These are phyloP conservation scores for Aphaenogaster floridana DNA, from an alignment of 1,140 invertebrate species.

Conservation along the genomic window DNA sequence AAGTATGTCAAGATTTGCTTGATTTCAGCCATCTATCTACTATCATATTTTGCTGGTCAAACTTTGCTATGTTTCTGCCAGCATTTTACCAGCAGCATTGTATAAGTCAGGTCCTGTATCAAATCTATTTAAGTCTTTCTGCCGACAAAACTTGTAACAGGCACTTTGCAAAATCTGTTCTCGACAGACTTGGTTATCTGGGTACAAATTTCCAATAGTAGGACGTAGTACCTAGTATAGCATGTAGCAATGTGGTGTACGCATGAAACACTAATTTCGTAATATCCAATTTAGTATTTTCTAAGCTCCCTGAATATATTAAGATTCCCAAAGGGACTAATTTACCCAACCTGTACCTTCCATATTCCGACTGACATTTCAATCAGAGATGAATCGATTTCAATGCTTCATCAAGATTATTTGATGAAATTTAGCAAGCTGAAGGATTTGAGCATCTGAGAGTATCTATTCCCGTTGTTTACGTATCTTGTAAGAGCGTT, in stretches of 20 bases:
- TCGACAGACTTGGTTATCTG: too few species aligned
- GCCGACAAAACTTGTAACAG: too few species aligned
- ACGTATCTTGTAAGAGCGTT: neutral
- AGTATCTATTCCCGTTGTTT: conserved; percentile 10
- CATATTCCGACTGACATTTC: neutral
- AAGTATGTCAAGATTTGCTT: too few species aligned
- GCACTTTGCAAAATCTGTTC: too few species aligned
- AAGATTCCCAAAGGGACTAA: neutral
- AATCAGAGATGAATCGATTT: neutral
- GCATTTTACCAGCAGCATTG: too few species aligned
- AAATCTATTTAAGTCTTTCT: too few species aligned
- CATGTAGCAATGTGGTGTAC: neutral
- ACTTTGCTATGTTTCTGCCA: too few species aligned
- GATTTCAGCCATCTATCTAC: too few species aligned
- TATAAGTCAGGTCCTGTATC: too few species aligned
- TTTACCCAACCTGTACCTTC: neutral
- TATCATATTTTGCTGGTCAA: too few species aligned
- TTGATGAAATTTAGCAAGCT: neutral
- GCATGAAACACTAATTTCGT: neutral
- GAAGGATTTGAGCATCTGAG: neutral
- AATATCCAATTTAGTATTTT: neutral
- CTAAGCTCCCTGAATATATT: neutral
- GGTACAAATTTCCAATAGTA: neutral
- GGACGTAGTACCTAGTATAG: neutral
- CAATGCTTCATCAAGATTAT: neutral